A percentile compares a stretch with the other conserved stretches of the same genome.
phyloP scores from a whole-genome alignment of 1,140 invertebrate genomes.

The Nomia melanderi region DNA sequence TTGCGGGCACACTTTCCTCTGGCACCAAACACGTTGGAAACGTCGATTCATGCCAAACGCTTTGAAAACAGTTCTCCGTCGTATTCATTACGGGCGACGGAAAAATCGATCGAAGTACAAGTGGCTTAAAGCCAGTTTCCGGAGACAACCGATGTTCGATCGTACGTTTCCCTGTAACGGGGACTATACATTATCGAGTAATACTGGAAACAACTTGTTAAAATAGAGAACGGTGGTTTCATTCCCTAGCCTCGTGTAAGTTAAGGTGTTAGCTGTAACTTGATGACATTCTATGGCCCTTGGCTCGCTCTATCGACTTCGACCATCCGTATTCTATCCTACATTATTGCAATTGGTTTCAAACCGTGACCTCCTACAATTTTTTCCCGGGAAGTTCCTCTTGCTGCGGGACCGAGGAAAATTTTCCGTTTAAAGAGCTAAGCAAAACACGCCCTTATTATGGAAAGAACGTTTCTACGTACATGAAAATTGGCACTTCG shows the following conservation, averaged over 20 bases:
- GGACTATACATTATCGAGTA: constrained; percentile 30
- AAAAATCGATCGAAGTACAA: constrained; percentile 27
- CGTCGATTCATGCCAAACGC: background rate
- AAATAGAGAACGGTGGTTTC: constrained; percentile 30
- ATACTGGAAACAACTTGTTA: constrained; percentile 48
- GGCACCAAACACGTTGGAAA: background rate
- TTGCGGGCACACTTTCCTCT: background rate
- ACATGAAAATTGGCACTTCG: too few species aligned
- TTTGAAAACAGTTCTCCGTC: constrained; percentile 1
- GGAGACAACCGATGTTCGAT: constrained; percentile 16
- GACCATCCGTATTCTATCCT: background rate
- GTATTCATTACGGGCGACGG: background rate
- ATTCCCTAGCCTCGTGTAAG: constrained; percentile 11
- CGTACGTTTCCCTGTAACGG: constrained; percentile 18
- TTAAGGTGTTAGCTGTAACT: constrained; percentile 33
- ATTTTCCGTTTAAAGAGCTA: background rate
- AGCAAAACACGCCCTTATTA: too few species aligned
- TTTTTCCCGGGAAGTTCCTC: background rate
- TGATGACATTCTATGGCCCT: constrained; percentile 11
- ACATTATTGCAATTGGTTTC: background rate
- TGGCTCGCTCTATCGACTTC: background rate
- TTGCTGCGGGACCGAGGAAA: background rate
- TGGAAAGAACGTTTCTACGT: too few species aligned
- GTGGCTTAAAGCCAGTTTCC: constrained; percentile 37
- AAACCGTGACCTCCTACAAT: background rate